Evolutionary conservation across 2,888 invertebrate genomes (phyloP).

Genomic region (Scaptodrosophila latifasciaeformis): DNA sequence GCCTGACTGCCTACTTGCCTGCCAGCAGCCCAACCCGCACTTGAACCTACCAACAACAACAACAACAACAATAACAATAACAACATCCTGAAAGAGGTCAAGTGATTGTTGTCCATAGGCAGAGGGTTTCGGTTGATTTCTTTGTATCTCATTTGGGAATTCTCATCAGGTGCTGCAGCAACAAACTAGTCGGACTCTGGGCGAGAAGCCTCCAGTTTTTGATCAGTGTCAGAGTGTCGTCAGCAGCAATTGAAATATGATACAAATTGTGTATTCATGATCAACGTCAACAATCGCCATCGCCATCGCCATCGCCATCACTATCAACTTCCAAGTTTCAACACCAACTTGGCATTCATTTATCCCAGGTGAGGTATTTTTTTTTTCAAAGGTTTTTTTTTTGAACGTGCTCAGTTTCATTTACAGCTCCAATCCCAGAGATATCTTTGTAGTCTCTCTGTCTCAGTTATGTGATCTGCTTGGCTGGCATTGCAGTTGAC

Average conservation of each 20-base stretch:
- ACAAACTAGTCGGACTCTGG: too few relatives aligned
- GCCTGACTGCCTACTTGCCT: too few relatives aligned
- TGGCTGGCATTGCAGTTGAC: slow-evolving; percentile 6
- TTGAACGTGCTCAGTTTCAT: slow-evolving; percentile 35
- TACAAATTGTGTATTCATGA: slow-evolving; percentile 71
- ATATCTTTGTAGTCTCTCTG: too few relatives aligned
- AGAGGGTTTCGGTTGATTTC: background rate
- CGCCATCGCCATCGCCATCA: slow-evolving; percentile 12
- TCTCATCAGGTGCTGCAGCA: slow-evolving; percentile 74
- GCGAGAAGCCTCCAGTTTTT: too few relatives aligned
- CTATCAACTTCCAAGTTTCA: slow-evolving; percentile 5
- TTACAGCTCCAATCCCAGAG: too few relatives aligned
- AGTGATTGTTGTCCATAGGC: slow-evolving; percentile 45
- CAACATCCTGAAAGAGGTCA: slow-evolving; percentile 74
- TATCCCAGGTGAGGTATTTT: background rate
- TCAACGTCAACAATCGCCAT: slow-evolving; percentile 32
- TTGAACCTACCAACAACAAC: slow-evolving; percentile 44
- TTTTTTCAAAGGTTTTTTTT: too few relatives aligned
- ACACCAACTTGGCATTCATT: slow-evolving; percentile 3
- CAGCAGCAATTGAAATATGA: slow-evolving; percentile 67
- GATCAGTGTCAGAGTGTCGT: background rate
- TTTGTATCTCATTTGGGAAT: slow-evolving; percentile 65
- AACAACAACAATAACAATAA: slow-evolving; percentile 33
- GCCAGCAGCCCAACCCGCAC: slow-evolving; percentile 43
- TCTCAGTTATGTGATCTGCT: too few relatives aligned